Percentiles rank a stretch among this genome's conserved stretches.
Evolutionary conservation across 2,113 vertebrate species (phyloP).

Genomic region (Oxyruncus cristatus): DNA sequence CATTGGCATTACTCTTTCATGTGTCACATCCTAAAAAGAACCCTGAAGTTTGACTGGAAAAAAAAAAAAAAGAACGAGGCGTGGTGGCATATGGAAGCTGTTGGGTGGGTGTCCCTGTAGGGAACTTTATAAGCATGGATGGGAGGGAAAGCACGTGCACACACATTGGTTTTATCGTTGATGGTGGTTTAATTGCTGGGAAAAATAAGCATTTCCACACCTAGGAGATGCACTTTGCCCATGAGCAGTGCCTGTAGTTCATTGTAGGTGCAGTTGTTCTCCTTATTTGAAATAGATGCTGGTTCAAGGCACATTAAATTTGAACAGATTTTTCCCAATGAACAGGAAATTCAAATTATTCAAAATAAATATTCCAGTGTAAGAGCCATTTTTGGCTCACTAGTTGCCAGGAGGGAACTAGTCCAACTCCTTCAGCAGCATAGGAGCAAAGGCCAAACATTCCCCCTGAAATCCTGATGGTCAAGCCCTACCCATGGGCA

Average conservation of each 20-base stretch:
- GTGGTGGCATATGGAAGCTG: not conserved
- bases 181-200: not conserved
- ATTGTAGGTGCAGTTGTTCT: not conserved
- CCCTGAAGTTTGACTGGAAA: not conserved
- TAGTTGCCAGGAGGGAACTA: not conserved
- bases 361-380: not conserved
- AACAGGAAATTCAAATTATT: not conserved
- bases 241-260: not conserved
- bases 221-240: not conserved
- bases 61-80: not conserved
- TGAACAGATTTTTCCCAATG: not conserved
- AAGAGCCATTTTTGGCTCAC: not conserved
- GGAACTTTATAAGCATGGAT: rapidly evolving
- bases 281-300: not conserved
- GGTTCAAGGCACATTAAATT: not conserved
- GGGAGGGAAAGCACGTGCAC: not conserved
- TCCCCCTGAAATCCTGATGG: not conserved
- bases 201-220: not conserved
- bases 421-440: not conserved
- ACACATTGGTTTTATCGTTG: not conserved
- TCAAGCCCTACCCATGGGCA: not conserved
- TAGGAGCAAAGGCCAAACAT: rapidly evolving
- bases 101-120: not conserved
- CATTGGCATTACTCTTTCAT: not conserved
- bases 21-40: not conserved